Evolutionary conservation across 2,113 vertebrate genomes (phyloP), one percentile per base, ranked within the genome.

Genomic region (Melanerpes aurifrons): DNA sequence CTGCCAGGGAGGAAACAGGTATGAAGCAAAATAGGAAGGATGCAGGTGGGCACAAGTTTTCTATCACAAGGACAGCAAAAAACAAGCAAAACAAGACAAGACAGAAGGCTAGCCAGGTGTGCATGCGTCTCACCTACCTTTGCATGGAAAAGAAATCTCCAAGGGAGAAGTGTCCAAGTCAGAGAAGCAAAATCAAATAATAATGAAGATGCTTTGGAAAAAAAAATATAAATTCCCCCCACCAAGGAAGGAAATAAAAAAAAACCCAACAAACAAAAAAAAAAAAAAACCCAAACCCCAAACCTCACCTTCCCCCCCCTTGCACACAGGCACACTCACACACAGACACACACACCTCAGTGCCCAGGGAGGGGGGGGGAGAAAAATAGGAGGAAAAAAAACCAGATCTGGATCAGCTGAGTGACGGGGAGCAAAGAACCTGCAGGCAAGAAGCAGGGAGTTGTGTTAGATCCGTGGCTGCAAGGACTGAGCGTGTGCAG

Each of bases 71-170:
- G 76, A 88, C 75, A 95, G 75, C 35, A 94, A 94, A 86, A 86
- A 86, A 2, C 71, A 92, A 91, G 64, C 1, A 11, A 82, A 92
- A 95, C 0, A 0, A 93, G 72, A 92, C 82, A 92, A 92, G 89
- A 88, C 85, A 90, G 9, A 92, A 72, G 89, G 83, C 80, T 80
- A 94, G 74, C 70, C 93, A 95, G 93, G 90, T 92, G 92, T 95
- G 89, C 89, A 93, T 88, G 81, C 94, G 0, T 82, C 91, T 95
- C 93, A 96, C 97, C 95, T 97, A 97, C 97, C 97, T 97, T 96
- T 66, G 94, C 97, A 97, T 96, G 96, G 96, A 97, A 96, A 95
- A 96, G 91, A 93, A 93, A 95, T 95, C 93, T 97, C 94, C 93
- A 35, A 92, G 96, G 84, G 85, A 81, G 79, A 92, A 94, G 92